These are phyloP conservation scores for Panagrolaimus sp. DNA, from an alignment of 1,140 invertebrate species.

Conservation along the genomic window DNA sequence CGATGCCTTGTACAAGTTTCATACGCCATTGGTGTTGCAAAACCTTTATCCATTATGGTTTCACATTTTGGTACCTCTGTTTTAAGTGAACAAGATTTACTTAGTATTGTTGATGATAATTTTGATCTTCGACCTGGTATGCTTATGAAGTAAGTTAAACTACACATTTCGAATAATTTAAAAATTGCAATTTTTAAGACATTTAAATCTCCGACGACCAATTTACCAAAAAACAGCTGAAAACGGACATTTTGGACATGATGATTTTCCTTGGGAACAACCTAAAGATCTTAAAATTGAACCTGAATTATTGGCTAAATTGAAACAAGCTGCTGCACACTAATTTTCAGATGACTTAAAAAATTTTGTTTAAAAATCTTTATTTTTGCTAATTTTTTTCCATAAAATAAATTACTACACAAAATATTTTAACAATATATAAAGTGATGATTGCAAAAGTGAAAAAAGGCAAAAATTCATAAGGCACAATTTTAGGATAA, in stretches of 20 bases:
- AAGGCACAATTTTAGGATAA: too few relatives aligned
- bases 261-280: constrained; percentile 71
- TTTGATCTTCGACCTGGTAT: constrained; percentile 94
- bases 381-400: too few relatives aligned
- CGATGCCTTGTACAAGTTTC: constrained; percentile 78
- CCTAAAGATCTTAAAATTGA: constrained; percentile 26
- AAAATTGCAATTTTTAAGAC: constrained; percentile 67
- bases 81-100: constrained; percentile 78
- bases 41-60: constrained; percentile 91
- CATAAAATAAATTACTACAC: too few relatives aligned
- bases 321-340: neutral
- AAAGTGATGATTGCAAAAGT: too few relatives aligned
- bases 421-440: too few relatives aligned
- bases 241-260: constrained; percentile 94
- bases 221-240: constrained; percentile 95
- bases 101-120: constrained; percentile 86
- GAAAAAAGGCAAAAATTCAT: too few relatives aligned
- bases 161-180: neutral
- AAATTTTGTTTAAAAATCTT: too few relatives aligned
- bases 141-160: constrained; percentile 83
- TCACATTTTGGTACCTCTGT: constrained; percentile 93
- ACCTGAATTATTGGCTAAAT: constrained; percentile 1
- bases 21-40: constrained; percentile 87
- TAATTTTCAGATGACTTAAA: too few relatives aligned
- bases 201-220: constrained; percentile 83